phyloP scores from a whole-genome alignment of 2,797 vertebrate genomes.

The Acanthiza pusilla region DNA sequence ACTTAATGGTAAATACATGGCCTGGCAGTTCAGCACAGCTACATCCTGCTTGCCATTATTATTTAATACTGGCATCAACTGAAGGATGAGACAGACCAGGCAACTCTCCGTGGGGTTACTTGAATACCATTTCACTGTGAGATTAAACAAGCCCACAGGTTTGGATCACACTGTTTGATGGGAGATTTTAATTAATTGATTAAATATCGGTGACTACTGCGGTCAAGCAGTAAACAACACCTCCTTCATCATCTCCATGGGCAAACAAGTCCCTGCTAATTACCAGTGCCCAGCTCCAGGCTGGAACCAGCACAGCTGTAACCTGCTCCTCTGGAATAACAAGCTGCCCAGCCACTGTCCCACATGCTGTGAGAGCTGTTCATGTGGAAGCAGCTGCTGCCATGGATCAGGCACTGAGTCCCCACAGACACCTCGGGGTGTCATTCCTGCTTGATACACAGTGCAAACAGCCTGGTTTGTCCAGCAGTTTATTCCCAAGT shows the following conservation, averaged over 20 bases:
- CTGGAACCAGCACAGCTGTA: background rate
- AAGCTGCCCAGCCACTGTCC: background rate
- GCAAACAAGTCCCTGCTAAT: background rate
- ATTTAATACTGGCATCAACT: constrained; percentile 31
- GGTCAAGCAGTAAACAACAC: background rate
- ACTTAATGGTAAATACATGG: background rate
- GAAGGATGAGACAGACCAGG: constrained; percentile 17
- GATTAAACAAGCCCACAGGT: background rate
- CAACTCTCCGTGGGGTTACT: background rate
- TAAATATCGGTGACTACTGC: background rate
- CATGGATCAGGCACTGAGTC: background rate
- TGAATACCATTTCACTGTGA: background rate
- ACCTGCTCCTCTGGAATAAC: background rate
- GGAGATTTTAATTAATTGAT: background rate
- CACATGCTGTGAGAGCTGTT: background rate
- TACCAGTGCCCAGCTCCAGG: background rate
- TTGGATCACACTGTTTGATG: background rate
- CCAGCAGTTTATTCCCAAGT: background rate
- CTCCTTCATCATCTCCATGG: background rate
- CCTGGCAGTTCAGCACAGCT: background rate
- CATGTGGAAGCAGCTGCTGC: background rate
- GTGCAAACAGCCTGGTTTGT: background rate
- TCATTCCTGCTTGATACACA: background rate
- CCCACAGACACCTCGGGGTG: background rate
- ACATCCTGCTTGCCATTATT: constrained; percentile 9